These are phyloP conservation scores for Stenichneumon culpator DNA, from an alignment of 2,888 invertebrate genomes.

Conservation along the genomic window DNA sequence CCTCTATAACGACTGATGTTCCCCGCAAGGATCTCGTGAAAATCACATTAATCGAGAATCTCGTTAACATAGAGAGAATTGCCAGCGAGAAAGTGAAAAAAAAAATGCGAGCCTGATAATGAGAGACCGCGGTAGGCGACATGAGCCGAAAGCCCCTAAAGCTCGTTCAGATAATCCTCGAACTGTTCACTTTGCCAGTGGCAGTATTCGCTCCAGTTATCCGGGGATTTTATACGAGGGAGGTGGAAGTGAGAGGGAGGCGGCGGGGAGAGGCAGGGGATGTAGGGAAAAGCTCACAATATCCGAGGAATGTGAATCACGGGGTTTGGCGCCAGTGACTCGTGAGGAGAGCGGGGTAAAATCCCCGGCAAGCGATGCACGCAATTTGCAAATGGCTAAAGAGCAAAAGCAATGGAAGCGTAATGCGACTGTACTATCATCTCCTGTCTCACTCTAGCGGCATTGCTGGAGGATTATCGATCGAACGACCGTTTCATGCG, in stretches of 20 bases:
- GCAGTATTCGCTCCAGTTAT: slow-evolving; percentile 33
- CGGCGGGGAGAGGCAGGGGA: background rate
- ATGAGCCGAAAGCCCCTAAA: slow-evolving; percentile 33
- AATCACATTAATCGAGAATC: background rate
- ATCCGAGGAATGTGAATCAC: slow-evolving; percentile 59
- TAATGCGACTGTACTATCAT: slow-evolving; percentile 11
- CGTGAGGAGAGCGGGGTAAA: slow-evolving; percentile 17
- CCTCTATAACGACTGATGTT: too few species aligned
- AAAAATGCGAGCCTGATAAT: slow-evolving; percentile 16
- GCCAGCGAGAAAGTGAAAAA: background rate
- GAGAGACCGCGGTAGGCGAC: slow-evolving; percentile 7
- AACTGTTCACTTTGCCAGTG: slow-evolving; percentile 56
- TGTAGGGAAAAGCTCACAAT: slow-evolving; percentile 53
- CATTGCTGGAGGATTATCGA: slow-evolving; percentile 65
- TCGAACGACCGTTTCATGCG: slow-evolving; percentile 65
- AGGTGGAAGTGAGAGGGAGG: background rate
- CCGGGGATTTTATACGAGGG: slow-evolving; percentile 43
- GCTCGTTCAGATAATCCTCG: slow-evolving; percentile 50
- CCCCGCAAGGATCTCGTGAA: background rate
- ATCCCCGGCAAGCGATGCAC: slow-evolving; percentile 40
- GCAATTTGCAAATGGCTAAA: slow-evolving; percentile 60
- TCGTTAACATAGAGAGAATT: background rate
- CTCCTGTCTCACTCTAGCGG: slow-evolving; percentile 35
- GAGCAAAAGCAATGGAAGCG: slow-evolving; percentile 38
- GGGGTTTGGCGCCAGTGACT: slow-evolving; percentile 30